Evolutionary conservation across 2,888 invertebrate genomes (phyloP).

Genomic region (Lepidochrysops patricia): DNA sequence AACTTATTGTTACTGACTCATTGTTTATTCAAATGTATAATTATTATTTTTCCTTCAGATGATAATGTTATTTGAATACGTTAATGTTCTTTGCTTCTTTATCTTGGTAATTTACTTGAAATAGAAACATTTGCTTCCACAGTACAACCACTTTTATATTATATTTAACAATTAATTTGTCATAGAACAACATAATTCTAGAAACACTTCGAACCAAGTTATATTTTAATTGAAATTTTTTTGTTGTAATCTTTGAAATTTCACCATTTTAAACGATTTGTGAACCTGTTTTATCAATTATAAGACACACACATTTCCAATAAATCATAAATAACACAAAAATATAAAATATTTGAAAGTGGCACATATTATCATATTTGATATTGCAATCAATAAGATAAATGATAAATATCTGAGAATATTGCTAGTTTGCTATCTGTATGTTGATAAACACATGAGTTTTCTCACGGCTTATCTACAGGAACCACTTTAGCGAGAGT

Average conservation of each 20-base stretch:
- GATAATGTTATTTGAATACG: not conserved
- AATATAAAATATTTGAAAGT: not conserved
- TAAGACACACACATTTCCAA: too few species aligned
- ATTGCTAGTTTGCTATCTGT: not conserved
- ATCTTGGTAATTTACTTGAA: not conserved
- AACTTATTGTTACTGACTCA: not conserved
- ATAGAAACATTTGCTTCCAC: not conserved
- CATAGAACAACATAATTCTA: too few species aligned
- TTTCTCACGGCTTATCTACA: constrained; percentile 15
- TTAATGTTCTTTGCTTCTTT: not conserved
- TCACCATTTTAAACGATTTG: too few species aligned
- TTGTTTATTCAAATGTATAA: not conserved
- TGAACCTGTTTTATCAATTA: too few species aligned
- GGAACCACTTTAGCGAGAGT: constrained; percentile 9
- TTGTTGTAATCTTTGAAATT: too few species aligned
- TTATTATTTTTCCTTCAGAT: not conserved
- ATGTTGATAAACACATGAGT: constrained; percentile 1
- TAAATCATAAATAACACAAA: too few species aligned
- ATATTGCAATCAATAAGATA: constrained; percentile 7
- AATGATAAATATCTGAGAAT: constrained; percentile 12
- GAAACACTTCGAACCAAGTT: too few species aligned
- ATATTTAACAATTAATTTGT: too few species aligned
- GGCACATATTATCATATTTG: not conserved
- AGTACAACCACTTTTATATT: not conserved
- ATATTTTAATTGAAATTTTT: too few species aligned